Evolutionary conservation across 2,113 vertebrate genomes (phyloP), one percentile per base, ranked within the genome.

Genomic region (Lontra canadensis): DNA sequence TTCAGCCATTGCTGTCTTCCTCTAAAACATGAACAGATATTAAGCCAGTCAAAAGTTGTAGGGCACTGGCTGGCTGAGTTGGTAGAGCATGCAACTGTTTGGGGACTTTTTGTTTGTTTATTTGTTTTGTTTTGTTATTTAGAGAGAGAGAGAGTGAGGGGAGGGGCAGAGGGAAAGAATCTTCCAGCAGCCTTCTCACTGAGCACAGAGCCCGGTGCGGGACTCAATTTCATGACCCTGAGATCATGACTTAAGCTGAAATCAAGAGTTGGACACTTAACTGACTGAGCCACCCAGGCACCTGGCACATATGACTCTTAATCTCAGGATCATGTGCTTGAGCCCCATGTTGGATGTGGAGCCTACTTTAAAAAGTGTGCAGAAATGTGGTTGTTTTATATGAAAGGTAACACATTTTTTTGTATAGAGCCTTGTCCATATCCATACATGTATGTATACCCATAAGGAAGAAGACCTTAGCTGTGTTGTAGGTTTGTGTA

Each of bases 391-490:
- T 86, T 74, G 39, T 76, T 61, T 86, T 87, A 55, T 20, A 31
- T 79, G 42, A 97, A 95, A 87, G 34, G 25, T 42, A 83, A 1
- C 80, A 74, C 29, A 6, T 52, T 61, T 81, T 80, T 81, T 78
- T 83, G 13, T 61, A 23, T 57, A 49, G 69, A 79, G 9, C 74
- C 25, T 92, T 76, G 34, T 55, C 55, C 65, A 1, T 84, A 39
- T 42, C 42, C 25, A 11, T 47, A 31, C 52, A 6, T 63, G 14
- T 25, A 6, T 49, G 21, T 67, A 47, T 36, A 4, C 47, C 29
- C 9, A 1, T 39, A 67, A 74, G 73, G 26, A 86, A 63, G 49
- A 95, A 73, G 29, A 31, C 47, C n/a, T 49, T 67, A 47, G 63
- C 47, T 76, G 0, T 76, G 23, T 55, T 34, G 1, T 71, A 31